These are phyloP conservation scores for Megaustenia siamemsis DNA, from an alignment of 2,888 invertebrate species.

Conservation along the genomic window DNA sequence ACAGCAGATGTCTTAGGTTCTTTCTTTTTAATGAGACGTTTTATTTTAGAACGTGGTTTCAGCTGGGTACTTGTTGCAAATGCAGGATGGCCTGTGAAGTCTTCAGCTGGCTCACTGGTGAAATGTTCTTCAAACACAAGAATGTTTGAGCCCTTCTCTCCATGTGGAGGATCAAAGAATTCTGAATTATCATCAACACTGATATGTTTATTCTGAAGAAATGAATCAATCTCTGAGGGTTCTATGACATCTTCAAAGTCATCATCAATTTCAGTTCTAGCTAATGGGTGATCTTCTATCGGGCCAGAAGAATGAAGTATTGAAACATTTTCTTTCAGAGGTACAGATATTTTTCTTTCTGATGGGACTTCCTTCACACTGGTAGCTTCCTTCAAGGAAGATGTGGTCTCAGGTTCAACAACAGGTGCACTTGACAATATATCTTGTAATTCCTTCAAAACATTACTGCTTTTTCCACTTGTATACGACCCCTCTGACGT, in stretches of 20 bases:
- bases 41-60: conserved; percentile 53
- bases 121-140: conserved; percentile 54
- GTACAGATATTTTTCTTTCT: not conserved
- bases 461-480: not conserved
- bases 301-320: conserved; percentile 47
- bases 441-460: not conserved
- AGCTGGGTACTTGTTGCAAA: conserved; percentile 47
- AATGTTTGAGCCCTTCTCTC: conserved; percentile 24
- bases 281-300: conserved; percentile 50
- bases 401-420: not conserved
- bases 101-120: conserved; percentile 52
- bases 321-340: conserved; percentile 51
- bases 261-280: conserved; percentile 38
- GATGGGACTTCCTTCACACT: not conserved
- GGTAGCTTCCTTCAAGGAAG: not conserved
- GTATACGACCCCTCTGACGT: not conserved
- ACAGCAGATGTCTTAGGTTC: conserved; percentile 50
- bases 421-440: not conserved
- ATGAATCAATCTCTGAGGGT: conserved; percentile 22
- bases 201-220: not conserved
- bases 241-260: conserved; percentile 49
- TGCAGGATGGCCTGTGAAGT: conserved; percentile 49
- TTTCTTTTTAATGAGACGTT: conserved; percentile 51
- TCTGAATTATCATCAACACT: conserved; percentile 1
- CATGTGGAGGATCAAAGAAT: conserved; percentile 26